Conservation (phyloP, 2,888 invertebrate species). For the Drosophila tanythrix region DNA sequence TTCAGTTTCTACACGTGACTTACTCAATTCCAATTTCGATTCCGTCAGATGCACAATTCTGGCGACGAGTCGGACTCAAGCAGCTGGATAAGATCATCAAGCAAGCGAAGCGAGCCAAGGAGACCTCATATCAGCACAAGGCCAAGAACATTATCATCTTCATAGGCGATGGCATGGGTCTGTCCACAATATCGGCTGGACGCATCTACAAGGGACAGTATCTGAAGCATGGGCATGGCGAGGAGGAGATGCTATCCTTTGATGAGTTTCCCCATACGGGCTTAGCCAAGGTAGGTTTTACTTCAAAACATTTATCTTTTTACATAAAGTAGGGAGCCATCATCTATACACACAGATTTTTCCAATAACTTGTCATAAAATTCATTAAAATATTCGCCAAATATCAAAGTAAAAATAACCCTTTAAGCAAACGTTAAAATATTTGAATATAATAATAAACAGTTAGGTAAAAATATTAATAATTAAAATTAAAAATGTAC, state of each 20-base stretch:
- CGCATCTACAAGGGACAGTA: conserved; percentile 87
- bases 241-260: conserved; percentile 87
- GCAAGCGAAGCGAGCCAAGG: conserved; percentile 84
- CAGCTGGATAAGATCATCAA: conserved; percentile 84
- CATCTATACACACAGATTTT: neutral
- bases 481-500: no score
- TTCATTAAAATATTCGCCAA: neutral
- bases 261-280: conserved; percentile 88
- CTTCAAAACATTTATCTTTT: neutral
- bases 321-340: neutral
- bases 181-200: conserved; percentile 88
- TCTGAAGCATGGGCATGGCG: conserved; percentile 85
- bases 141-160: conserved; percentile 89
- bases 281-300: conserved; percentile 87
- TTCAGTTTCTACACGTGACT: conserved; percentile 20
- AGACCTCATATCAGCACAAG: conserved; percentile 69
- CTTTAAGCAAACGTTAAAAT: no score
- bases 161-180: conserved; percentile 89
- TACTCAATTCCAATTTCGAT: conserved; percentile 26
- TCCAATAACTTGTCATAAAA: neutral
- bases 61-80: conserved; percentile 73
- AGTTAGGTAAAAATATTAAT: no score
- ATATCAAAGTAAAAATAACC: no score
- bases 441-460: no score
- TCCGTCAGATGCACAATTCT: conserved; percentile 81